Evolutionary conservation across 2,113 vertebrate genomes (phyloP).

Genomic region (Oreochromis niloticus): DNA sequence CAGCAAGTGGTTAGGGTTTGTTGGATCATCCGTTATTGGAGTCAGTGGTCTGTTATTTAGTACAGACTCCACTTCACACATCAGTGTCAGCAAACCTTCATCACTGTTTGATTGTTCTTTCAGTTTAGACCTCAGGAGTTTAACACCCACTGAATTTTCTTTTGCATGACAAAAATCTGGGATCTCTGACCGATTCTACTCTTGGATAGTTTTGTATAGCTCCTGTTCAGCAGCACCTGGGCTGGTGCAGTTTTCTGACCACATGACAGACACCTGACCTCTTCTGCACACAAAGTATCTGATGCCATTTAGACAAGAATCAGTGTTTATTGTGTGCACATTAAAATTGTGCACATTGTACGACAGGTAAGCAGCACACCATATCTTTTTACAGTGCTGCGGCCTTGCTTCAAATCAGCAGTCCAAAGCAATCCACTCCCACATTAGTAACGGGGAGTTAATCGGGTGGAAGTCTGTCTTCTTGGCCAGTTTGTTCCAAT

Average conservation of each 20-base stretch:
- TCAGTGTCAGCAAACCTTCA: background rate
- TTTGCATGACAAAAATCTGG: rapidly evolving
- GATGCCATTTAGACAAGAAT: background rate
- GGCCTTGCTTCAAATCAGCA: background rate
- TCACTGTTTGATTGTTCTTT: background rate
- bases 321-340: background rate
- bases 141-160: background rate
- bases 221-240: background rate
- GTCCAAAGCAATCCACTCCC: background rate
- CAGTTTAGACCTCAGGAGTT: background rate
- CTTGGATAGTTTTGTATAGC: background rate
- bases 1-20: background rate
- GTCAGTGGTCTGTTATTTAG: background rate
- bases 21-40: background rate
- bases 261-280: background rate
- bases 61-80: background rate
- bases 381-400: background rate
- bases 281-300: background rate
- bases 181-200: rapidly evolving
- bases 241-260: background rate
- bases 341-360: background rate
- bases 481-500: background rate
- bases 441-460: background rate
- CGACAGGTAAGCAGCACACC: background rate
- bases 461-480: background rate